Base-by-base conservation (phyloP, 2,113 vertebrate species). In the Cyanoderma ruficeps region DNA sequence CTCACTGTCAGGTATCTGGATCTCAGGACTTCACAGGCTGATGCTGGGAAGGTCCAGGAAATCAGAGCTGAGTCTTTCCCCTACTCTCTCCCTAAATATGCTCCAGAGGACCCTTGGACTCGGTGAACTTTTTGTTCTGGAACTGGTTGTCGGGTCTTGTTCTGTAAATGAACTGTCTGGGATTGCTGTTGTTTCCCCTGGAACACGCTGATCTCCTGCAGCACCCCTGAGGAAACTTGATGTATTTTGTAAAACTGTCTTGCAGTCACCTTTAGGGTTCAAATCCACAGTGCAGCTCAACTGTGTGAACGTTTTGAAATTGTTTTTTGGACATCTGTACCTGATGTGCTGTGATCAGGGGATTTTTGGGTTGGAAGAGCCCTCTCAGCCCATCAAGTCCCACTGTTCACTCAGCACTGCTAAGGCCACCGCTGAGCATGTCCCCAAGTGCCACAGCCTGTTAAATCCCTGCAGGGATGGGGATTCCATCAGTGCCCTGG, bases 1-100 rank as follows among this genome's bases (percentile, higher is more conserved):
- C n/a, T 28, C 7, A 1, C 31, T 13, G 17, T 3, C 4, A 1
- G 55, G 14, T 4, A 0, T 15, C 27, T 52, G 77, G 4, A 23
- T 20, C 56, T 49, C 31, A 60, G 59, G 6, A 20, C 16, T 47
- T 86, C 47, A 4, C 61, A n/a, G 30, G 44, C 33, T 35, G 46
- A 0, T 56, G 37, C 47, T 23, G n/a, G 53, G 28, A 25, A 59
- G 7, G 30, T 42, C 57, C 49, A 46, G 35, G 4, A 37, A 4
- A 3, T 50, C 44, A 55, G 8, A 41, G 55, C 85, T 37, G 30
- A 87, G n/a, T 12, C 44, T 46, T 39, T 70, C n/a, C 35, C 37
- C 10, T 56, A 1, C n/a, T 67, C 28, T 31, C 72, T 63, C 27
- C 33, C 30, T 50, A 27, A 78, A 59, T 39, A 15, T 1, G 0